Evolutionary conservation across 2,888 invertebrate species (phyloP).

Genomic region (Geotrupes spiniger): DNA sequence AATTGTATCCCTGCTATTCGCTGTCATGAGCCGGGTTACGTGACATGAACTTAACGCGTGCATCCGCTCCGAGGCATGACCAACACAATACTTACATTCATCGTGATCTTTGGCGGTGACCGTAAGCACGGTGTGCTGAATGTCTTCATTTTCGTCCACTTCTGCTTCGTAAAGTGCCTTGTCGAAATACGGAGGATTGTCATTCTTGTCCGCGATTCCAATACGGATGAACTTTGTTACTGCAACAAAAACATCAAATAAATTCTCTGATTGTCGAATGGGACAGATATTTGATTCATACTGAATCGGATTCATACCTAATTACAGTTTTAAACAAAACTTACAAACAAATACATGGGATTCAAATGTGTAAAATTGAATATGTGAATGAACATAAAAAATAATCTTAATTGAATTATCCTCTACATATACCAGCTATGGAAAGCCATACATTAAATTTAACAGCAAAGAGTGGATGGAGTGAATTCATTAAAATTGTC

Average conservation of each 20-base stretch:
- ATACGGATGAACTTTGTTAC: constrained; percentile 98
- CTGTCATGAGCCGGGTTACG: constrained; percentile 25
- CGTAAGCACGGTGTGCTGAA: constrained; percentile 94
- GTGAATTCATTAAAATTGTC: no score
- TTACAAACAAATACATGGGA: no score
- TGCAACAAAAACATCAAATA: constrained; percentile 55
- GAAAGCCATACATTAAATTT: no score
- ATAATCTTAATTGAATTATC: no score
- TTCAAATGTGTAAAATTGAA: no score
- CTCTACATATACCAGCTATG: no score
- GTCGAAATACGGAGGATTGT: constrained; percentile 98
- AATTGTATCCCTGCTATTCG: constrained; percentile 24
- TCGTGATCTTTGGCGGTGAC: constrained; percentile 99
- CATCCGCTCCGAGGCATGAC: no score
- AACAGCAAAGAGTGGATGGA: no score
- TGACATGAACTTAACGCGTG: constrained; percentile 13
- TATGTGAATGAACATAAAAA: no score
- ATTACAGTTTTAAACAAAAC: no score
- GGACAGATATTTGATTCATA: no score
- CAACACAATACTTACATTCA: constrained; percentile 79
- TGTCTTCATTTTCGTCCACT: constrained; percentile 97
- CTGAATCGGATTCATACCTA: no score
- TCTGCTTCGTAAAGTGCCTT: constrained; percentile 95
- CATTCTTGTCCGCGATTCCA: constrained; percentile 98
- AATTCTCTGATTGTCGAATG: background rate